A percentile compares a stretch with the other conserved stretches of the same genome.
These are phyloP conservation scores for Gadus chalcogrammus DNA, from an alignment of 2,113 vertebrate genomes.

Conservation along the genomic window DNA sequence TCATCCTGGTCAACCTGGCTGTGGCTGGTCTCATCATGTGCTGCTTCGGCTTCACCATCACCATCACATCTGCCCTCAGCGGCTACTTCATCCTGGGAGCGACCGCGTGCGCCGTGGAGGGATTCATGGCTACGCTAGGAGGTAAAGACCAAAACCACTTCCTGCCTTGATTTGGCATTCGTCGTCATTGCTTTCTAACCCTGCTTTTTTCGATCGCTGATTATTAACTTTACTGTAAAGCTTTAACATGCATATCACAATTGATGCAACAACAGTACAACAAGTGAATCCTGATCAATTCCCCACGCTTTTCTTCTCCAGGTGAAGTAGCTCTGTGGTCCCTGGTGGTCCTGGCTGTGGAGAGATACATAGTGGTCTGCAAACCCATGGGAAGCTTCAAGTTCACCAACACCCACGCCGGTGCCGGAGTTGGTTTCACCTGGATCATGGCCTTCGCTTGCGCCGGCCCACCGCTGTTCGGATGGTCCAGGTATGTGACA, in stretches of 20 bases:
- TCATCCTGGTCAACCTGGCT: slow-evolving; percentile 76
- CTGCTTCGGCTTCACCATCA: slow-evolving; percentile 68
- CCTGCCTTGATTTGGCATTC: no score
- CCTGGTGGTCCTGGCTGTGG: slow-evolving; percentile 76
- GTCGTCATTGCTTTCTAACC: no score
- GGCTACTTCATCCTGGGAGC: slow-evolving; percentile 70
- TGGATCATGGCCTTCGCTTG: slow-evolving; percentile 76
- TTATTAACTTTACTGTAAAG: no score
- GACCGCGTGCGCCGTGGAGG: slow-evolving; percentile 55
- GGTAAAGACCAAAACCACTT: slow-evolving; percentile 39
- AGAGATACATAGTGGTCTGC: slow-evolving; percentile 79
- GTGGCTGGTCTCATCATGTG: slow-evolving; percentile 74
- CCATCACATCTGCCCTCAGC: slow-evolving; percentile 62
- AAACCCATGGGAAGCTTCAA: slow-evolving; percentile 82
- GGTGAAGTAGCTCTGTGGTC: slow-evolving; percentile 79
- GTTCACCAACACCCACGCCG: slow-evolving; percentile 67
- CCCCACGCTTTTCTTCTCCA: no score
- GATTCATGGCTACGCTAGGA: slow-evolving; percentile 69
- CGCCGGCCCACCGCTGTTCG: slow-evolving; percentile 70
- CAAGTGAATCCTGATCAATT: no score
- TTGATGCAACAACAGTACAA: no score
- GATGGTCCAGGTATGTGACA: slow-evolving; percentile 85
- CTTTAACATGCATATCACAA: no score
- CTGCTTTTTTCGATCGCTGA: no score
- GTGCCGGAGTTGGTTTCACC: slow-evolving; percentile 71